Evolutionary conservation across 2,113 vertebrate genomes (phyloP), one percentile per base, ranked within the genome.

Genomic region (Kryptolebias marmoratus): DNA sequence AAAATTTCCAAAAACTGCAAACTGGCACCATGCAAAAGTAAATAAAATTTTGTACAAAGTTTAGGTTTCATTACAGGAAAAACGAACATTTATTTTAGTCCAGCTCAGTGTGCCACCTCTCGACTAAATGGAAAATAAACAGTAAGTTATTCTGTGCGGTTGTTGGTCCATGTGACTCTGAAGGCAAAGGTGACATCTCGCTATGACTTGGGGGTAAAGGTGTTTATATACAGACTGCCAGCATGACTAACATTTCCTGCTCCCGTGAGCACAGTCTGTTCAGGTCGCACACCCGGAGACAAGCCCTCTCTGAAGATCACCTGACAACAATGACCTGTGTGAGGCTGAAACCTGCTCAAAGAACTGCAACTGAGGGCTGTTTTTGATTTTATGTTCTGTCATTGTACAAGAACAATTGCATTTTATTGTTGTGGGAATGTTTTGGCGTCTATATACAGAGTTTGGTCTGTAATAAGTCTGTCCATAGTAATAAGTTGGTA

Each of bases 191-290:
- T 85, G 86, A 88, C 77, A 65, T 84, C 81, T 82, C 71, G 52
- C 86, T 79, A 63, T 72, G 73, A 84, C 82, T 73, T 50, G 62
- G 42, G 77, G 85, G 75, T 83, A 80, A 80, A 85, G 84, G 83
- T 87, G 84, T 75, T 75, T 75, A 52, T 79, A 83, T 75, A 71
- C 83, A 81, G 62, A 81, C 53, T 78, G 76, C 71, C 87, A 87
- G 86, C 65, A 71, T 79, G 85, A 89, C 77, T 83, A 86, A 85
- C 76, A 86, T 88, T 83, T 89, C 82, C 77, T 80, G 84, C 66
- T 62, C 83, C 68, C 59, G 58, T 81, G 80, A 87, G 68, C 72
- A 87, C 77, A 87, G 85, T 78, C 80, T 88, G 85, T 84, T 81
- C 64, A 84, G 83, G 85, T 87, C 83, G 49, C 63, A 70, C 67